phyloP scores from a whole-genome alignment of 2,113 vertebrate genomes.

The Poeciliopsis retropinna region DNA sequence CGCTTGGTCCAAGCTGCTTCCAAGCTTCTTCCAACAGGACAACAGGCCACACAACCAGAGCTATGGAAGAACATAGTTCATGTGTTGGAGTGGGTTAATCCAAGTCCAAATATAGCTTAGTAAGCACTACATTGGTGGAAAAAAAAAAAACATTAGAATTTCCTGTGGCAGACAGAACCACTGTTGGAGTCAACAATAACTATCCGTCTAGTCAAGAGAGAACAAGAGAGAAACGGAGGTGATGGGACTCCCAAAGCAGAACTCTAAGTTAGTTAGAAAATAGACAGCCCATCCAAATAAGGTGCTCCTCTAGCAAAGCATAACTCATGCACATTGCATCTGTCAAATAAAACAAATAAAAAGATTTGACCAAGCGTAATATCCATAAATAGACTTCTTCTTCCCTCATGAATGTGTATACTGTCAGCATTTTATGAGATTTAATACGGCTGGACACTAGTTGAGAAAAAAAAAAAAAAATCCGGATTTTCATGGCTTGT shows the following conservation, averaged over 20 bases:
- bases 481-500: slow-evolving; percentile 31
- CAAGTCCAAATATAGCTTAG: neutral
- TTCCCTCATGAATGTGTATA: neutral
- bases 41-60: neutral
- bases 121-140: too few relatives aligned
- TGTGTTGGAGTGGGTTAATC: neutral
- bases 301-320: neutral
- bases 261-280: too few relatives aligned
- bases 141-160: too few relatives aligned
- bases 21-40: neutral
- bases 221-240: too few relatives aligned
- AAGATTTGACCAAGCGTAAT: neutral
- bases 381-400: neutral
- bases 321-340: neutral
- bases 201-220: neutral
- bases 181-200: neutral
- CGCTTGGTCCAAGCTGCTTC: neutral
- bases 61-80: neutral
- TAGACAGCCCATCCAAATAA: neutral
- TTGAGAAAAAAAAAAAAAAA: slow-evolving; percentile 36
- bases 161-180: too few relatives aligned
- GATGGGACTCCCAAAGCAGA: too few relatives aligned
- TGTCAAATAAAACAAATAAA: neutral
- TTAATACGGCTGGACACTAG: slow-evolving; percentile 10
- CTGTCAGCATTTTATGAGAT: slow-evolving; percentile 8